Percentiles rank a stretch among this genome's conserved stretches.
Evolutionary conservation across 2,888 invertebrate species (phyloP).

Genomic region (Nasonia oneida): DNA sequence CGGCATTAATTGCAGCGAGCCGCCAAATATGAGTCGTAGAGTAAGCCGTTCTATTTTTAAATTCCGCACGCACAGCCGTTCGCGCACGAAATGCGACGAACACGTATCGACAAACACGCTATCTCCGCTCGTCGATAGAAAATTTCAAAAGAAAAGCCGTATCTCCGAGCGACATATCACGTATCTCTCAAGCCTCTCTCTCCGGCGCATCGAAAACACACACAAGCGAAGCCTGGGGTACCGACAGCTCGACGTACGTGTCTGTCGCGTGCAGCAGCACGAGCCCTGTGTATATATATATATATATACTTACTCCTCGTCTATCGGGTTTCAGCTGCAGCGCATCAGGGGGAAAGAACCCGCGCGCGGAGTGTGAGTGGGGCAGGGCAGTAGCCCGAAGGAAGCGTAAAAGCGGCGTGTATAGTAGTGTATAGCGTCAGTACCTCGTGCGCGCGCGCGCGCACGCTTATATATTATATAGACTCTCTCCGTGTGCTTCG

Average conservation of each 20-base stretch:
- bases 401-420: background rate
- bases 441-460: background rate
- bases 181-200: too few relatives aligned
- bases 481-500: too few relatives aligned
- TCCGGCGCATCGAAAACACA: background rate
- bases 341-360: conserved; percentile 53
- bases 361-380: conserved; percentile 45
- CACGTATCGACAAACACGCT: too few relatives aligned
- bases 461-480: background rate
- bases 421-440: background rate
- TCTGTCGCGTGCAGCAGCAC: conserved; percentile 23
- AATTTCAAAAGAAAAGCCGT: too few relatives aligned
- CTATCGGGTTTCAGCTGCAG: conserved; percentile 44
- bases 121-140: too few relatives aligned
- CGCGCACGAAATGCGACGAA: too few relatives aligned
- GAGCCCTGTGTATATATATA: background rate
- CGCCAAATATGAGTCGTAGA: too few relatives aligned
- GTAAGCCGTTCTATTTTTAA: too few relatives aligned
- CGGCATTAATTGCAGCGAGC: too few relatives aligned
- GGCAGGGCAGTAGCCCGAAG: conserved; percentile 41
- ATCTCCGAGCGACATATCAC: too few relatives aligned
- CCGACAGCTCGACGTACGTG: conserved; percentile 40
- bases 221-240: background rate
- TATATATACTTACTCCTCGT: conserved; percentile 24
- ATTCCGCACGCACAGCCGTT: too few relatives aligned